Evolutionary conservation across 2,113 vertebrate genomes (phyloP).

Genomic region (Leptocoma aspasia): DNA sequence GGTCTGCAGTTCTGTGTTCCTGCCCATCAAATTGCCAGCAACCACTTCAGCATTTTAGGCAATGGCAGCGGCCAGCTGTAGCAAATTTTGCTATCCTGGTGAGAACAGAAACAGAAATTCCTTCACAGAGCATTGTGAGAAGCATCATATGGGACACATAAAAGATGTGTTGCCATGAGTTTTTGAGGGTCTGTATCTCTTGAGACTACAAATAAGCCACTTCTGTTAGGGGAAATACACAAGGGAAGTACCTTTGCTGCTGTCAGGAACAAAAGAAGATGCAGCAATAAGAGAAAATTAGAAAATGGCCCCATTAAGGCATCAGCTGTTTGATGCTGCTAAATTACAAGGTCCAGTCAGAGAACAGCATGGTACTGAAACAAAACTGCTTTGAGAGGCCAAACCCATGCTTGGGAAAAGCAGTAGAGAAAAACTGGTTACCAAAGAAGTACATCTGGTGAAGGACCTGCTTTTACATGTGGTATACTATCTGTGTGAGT

Average conservation of each 20-base stretch:
- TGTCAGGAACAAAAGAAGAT: background rate
- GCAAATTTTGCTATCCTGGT: background rate
- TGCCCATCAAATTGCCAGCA: background rate
- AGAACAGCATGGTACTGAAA: background rate
- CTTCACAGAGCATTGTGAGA: background rate
- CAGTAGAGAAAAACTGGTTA: background rate
- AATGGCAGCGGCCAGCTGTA: background rate
- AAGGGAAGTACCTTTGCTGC: background rate
- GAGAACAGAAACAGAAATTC: background rate
- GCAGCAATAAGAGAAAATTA: background rate
- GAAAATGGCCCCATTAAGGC: background rate
- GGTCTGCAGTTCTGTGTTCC: background rate
- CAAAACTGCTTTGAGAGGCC: background rate
- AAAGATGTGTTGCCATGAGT: background rate
- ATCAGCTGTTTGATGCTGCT: background rate
- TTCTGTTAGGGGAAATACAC: background rate
- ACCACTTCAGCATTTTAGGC: background rate
- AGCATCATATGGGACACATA: background rate
- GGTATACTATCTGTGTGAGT: slow-evolving; percentile 7
- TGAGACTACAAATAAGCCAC: background rate
- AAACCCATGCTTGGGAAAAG: background rate
- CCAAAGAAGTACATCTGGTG: background rate
- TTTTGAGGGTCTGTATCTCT: background rate
- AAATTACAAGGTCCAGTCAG: background rate
- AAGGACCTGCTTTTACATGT: slow-evolving; percentile 2